Conservation (phyloP, 2,888 invertebrate species). For the Calameuta idolon region DNA sequence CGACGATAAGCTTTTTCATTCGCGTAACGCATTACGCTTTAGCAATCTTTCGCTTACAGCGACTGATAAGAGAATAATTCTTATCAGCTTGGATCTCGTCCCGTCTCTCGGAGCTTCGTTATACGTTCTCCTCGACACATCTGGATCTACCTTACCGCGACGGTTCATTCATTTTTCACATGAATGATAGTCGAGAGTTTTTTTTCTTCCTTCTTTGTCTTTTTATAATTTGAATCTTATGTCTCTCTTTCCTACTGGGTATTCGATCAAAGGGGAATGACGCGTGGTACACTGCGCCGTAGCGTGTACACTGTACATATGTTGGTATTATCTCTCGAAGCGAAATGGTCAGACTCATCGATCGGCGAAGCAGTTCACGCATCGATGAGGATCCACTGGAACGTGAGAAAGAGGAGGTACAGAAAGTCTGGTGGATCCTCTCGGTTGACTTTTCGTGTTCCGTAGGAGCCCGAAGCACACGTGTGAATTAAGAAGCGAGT, state of each 20-base stretch:
- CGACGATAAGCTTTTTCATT: background rate
- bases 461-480: conserved; percentile 24
- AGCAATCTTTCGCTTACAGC: background rate
- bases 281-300: background rate
- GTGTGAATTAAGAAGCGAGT: conserved; percentile 64
- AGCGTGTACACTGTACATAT: background rate
- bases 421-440: background rate
- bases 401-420: background rate
- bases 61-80: background rate
- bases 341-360: background rate
- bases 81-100: background rate
- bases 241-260: background rate
- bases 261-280: background rate
- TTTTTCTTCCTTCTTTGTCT: background rate
- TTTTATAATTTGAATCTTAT: background rate
- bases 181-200: background rate
- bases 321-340: background rate
- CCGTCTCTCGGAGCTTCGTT: background rate
- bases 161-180: background rate
- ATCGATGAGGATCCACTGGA: background rate
- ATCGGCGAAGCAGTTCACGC: background rate
- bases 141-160: background rate
- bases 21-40: background rate
- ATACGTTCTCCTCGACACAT: background rate
- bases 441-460: background rate